These are phyloP conservation scores for Rhinolophus sinicus DNA, from an alignment of 2,113 vertebrate species.

Conservation along the genomic window DNA sequence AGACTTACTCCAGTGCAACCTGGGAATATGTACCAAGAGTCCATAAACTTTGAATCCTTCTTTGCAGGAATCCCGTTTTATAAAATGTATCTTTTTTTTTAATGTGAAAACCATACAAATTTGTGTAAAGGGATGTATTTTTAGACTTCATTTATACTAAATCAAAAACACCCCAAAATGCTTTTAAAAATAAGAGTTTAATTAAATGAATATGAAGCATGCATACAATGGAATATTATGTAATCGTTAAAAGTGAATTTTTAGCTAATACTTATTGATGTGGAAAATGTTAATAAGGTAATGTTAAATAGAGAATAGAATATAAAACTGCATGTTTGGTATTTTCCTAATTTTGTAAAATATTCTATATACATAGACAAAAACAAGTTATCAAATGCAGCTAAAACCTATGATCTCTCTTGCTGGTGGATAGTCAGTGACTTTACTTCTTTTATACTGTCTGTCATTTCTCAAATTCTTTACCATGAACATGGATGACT, in stretches of 20 bases:
- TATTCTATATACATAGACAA: background rate
- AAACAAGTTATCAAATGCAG: background rate
- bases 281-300: background rate
- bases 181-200: background rate
- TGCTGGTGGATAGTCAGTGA: background rate
- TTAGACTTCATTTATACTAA: background rate
- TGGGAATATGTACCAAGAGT: background rate
- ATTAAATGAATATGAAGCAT: background rate
- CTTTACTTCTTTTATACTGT: background rate
- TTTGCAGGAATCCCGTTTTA: background rate
- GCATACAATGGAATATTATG: background rate
- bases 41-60: background rate
- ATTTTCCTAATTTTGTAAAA: background rate
- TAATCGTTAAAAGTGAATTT: background rate
- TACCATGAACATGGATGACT: background rate
- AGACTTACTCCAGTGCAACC: background rate
- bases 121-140: background rate
- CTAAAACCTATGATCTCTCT: background rate
- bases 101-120: background rate
- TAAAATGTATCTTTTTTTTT: background rate
- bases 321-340: background rate
- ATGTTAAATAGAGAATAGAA: background rate
- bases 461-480: background rate
- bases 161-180: background rate
- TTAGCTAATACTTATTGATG: background rate